Evolutionary conservation across 1,140 invertebrate genomes (phyloP), one percentile per base, ranked within the genome.

Genomic region (Drosophila repletoides): DNA sequence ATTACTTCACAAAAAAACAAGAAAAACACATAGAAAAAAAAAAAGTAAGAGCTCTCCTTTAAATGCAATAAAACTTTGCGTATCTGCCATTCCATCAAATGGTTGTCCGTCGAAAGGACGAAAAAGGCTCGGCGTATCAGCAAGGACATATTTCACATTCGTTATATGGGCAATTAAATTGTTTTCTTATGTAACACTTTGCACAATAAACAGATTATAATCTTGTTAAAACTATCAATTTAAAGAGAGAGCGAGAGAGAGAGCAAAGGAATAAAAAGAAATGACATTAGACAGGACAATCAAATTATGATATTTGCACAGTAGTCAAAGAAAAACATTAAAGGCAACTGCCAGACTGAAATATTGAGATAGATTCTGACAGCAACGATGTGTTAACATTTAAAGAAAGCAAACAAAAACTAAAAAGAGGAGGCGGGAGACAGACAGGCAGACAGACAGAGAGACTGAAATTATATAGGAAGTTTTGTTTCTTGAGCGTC

Each of bases 131-230:
- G n/a, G 10, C 19, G 12, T 74, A 75, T 69, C 72, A 33, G 17
- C 40, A 53, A 55, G 34, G 59, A 73, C 68, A 76, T 64, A 77
- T 64, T 77, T 60, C 64, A 60, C 65, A 69, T 68, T 73, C 28
- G 26, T 72, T 75, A 70, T 28, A 63, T 63, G 53, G 51, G 56
- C 52, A 56, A 60, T 71, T 69, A 79, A 77, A 77, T 69, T 77
- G 75, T 69, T 55, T 43, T 75, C 56, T 19, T 21, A 43, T 53
- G 60, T 52, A 69, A 69, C 68, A 58, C 63, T 72, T 63, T 65
- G 70, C 71, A 71, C 66, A 80, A 75, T 80, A 80, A 80, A 80
- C 76, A 80, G 76, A 80, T 80, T 72, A 80, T 80, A 80, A 80
- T 80, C 76, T 71, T 66, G 75, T 66, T 75, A 53, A 75, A 80